Evolutionary conservation across 2,888 invertebrate species (phyloP).

Genomic region (Camptogramma bilineatum): DNA sequence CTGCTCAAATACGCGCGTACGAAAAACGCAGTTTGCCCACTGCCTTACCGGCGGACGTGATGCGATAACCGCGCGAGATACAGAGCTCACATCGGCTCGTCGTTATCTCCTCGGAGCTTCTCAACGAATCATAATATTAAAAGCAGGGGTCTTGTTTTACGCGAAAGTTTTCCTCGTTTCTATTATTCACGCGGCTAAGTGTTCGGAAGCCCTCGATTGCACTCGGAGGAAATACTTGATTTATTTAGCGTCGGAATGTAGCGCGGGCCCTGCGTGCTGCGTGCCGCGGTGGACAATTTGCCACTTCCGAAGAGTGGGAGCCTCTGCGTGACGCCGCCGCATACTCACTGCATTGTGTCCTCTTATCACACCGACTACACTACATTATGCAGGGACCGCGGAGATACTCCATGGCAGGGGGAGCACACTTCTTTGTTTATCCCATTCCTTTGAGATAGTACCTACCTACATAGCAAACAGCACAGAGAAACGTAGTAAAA

Average conservation of each 20-base stretch:
- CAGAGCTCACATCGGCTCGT: conserved; percentile 26
- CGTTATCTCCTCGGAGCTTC: neutral
- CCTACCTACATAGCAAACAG: too few relatives aligned
- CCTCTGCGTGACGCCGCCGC: conserved; percentile 16
- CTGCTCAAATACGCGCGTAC: too few relatives aligned
- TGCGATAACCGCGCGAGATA: conserved; percentile 27
- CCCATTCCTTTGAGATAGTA: too few relatives aligned
- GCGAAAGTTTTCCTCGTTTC: conserved; percentile 21
- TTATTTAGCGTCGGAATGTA: conserved; percentile 40
- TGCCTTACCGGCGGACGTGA: conserved; percentile 45
- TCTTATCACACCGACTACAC: neutral
- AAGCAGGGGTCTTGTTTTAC: neutral
- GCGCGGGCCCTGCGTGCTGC: conserved; percentile 12
- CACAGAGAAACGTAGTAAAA: too few relatives aligned
- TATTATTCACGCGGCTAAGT: conserved; percentile 2
- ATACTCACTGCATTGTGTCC: neutral
- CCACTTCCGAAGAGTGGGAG: conserved; percentile 47
- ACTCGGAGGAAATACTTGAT: conserved; percentile 50
- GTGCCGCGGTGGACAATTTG: conserved; percentile 37
- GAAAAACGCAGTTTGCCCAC: too few relatives aligned
- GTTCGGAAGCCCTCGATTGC: conserved; percentile 33
- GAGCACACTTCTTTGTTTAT: too few relatives aligned
- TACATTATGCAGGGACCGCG: too few relatives aligned
- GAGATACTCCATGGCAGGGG: too few relatives aligned
- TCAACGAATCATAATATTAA: conserved; percentile 3